Evolutionary conservation across 2,113 vertebrate species (phyloP).

Genomic region (Maccullochella peelii): DNA sequence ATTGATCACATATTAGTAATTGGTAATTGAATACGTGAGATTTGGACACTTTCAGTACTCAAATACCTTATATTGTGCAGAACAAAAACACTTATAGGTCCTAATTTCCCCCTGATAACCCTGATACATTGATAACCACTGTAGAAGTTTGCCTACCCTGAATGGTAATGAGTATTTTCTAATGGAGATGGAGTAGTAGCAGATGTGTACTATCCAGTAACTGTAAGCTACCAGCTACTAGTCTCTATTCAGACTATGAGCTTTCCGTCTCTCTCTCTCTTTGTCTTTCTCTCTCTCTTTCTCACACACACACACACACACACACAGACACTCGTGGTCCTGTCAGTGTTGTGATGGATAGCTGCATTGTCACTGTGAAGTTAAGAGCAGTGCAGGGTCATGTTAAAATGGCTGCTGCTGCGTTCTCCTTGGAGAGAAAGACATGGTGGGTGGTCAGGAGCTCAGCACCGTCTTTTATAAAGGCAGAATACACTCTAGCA

Average conservation of each 20-base stretch:
- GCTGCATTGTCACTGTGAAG: conserved; percentile 70
- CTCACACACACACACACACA: conserved; percentile 39
- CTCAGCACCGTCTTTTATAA: conserved; percentile 22
- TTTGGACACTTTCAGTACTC: background rate
- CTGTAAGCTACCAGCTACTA: background rate
- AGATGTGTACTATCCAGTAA: conserved; percentile 6
- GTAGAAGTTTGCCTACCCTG: background rate
- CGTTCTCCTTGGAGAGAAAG: conserved; percentile 63
- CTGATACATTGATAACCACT: background rate
- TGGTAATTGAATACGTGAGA: background rate
- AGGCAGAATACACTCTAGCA: conserved; percentile 5
- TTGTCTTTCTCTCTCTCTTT: background rate
- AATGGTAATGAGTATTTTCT: background rate
- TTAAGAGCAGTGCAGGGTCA: conserved; percentile 71
- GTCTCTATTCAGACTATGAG: conserved; percentile 9
- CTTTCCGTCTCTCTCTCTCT: background rate
- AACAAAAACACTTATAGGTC: background rate
- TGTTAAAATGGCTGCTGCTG: conserved; percentile 70
- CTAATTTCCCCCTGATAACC: background rate
- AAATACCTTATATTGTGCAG: background rate
- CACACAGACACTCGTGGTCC: conserved; percentile 34
- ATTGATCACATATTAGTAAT: too few relatives aligned
- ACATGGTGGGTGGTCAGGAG: conserved; percentile 75
- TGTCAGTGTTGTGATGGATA: conserved; percentile 76
- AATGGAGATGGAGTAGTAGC: background rate